phyloP scores from a whole-genome alignment of 1,140 invertebrate genomes.

The Leptopilina clavipes region DNA sequence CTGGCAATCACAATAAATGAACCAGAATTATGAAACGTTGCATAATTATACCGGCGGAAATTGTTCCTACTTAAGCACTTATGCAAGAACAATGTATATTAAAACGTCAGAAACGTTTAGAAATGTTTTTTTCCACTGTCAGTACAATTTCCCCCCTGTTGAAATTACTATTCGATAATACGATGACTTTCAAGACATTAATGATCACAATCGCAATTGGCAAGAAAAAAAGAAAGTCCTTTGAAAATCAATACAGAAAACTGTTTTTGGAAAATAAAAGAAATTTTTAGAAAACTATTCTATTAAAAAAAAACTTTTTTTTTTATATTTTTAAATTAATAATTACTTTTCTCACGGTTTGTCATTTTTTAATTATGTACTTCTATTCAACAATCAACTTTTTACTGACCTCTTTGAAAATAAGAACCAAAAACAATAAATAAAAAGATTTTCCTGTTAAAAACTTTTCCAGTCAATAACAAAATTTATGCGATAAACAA shows the following conservation, averaged over 20 bases:
- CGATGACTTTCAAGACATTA: constrained; percentile 1
- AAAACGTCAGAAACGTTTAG: constrained; percentile 17
- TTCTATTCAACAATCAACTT: too few relatives aligned
- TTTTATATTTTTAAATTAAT: too few relatives aligned
- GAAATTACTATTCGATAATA: constrained; percentile 11
- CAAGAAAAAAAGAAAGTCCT: neutral
- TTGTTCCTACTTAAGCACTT: constrained; percentile 18
- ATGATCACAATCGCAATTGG: neutral
- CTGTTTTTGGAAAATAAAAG: neutral
- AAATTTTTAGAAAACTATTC: too few relatives aligned
- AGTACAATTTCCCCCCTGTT: constrained; percentile 2
- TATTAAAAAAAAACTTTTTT: too few relatives aligned
- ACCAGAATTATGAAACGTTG: constrained; percentile 27
- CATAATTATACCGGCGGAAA: constrained; percentile 17
- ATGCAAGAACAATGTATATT: constrained; percentile 30
- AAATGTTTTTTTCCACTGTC: constrained; percentile 8
- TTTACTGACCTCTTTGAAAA: too few relatives aligned
- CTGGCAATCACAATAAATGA: neutral
- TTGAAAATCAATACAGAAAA: neutral
- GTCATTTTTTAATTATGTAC: too few relatives aligned
- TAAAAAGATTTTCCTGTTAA: neutral
- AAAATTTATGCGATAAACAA: neutral
- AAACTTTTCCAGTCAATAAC: neutral
- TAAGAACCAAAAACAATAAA: too few relatives aligned
- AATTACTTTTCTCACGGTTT: too few relatives aligned